phyloP scores from a whole-genome alignment of 2,113 vertebrate genomes.

The Takifugu flavidus region DNA sequence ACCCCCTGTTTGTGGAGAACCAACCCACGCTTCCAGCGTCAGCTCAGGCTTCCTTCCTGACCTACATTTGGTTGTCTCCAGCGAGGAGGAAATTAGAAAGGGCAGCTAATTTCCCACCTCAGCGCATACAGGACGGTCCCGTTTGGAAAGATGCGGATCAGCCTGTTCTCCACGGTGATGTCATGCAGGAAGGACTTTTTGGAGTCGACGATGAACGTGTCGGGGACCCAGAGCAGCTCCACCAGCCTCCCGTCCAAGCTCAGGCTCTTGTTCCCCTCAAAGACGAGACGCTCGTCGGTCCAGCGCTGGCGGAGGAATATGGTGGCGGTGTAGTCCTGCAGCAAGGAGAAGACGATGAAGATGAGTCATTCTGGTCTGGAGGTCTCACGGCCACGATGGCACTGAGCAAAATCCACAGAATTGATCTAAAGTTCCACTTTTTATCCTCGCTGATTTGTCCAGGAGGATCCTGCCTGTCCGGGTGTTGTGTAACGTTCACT shows the following conservation, averaged over 20 bases:
- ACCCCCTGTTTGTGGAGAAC: conserved; percentile 26
- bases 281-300: conserved; percentile 87
- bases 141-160: conserved; percentile 90
- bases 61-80: conserved; percentile 21
- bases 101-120: conserved; percentile 64
- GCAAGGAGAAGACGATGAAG: not conserved
- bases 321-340: conserved; percentile 86
- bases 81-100: conserved; percentile 2
- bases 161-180: conserved; percentile 88
- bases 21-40: conserved; percentile 21
- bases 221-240: conserved; percentile 89
- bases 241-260: conserved; percentile 87
- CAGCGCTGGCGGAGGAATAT: conserved; percentile 89
- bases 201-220: conserved; percentile 91
- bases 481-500: too few species aligned
- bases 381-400: too few species aligned
- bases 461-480: too few species aligned
- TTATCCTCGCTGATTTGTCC: too few species aligned
- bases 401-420: too few species aligned
- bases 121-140: conserved; percentile 88
- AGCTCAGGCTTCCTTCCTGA: conserved; percentile 16
- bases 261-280: conserved; percentile 87
- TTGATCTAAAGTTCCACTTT: too few species aligned
- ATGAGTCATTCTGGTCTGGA: too few species aligned
- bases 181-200: conserved; percentile 91